Evolutionary conservation across 2,113 vertebrate genomes (phyloP), one percentile per base, ranked within the genome.

Genomic region (Ciconia stormi): DNA sequence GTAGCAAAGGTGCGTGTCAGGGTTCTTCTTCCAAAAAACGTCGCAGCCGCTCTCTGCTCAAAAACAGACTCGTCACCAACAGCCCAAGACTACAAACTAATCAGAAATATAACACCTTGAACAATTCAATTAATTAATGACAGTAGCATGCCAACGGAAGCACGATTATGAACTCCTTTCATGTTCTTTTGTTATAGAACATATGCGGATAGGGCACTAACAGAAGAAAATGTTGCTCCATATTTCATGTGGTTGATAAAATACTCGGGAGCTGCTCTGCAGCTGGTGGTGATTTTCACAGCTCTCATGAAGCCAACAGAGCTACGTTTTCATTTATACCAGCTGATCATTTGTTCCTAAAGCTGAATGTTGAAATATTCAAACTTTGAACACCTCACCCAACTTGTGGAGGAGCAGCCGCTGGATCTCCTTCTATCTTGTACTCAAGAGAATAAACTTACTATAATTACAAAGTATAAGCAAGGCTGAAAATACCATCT

Each of bases 21-120:
- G 93, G 94, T 98, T 98, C 62, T 98, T 98, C 95, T 99, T 97
- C 99, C 99, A 99, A 82, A 99, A 97, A 16, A 66, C 38, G 3
- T 98, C 98, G 36, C 99, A 99, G 67, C 96, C 97, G 7, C 94
- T 94, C 56, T 98, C 98, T 99, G 82, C 38, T 59, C 91, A 76
- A 47, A 92, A 95, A 91, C 21, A 94, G 53, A 82, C 36, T 50
- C 0, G 0, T 97, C 81, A 96, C n/a, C 80, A 67, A 61, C 83
- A 89, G 69, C 71, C 76, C 80, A 66, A 82, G 56, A 56, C 63
- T 22, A 91, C 58, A 82, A 91, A 91, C n/a, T 88, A 55, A 78
- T 47, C 62, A 93, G 49, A 92, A 92, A 94, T 66, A 26, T 1
- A 93, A 36, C 44, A 62, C 6, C 29, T 47, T 49, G 61, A 90